Evolutionary conservation across 2,113 vertebrate species (phyloP), one percentile per base, ranked within the genome.

Genomic region (Colaptes auratus): DNA sequence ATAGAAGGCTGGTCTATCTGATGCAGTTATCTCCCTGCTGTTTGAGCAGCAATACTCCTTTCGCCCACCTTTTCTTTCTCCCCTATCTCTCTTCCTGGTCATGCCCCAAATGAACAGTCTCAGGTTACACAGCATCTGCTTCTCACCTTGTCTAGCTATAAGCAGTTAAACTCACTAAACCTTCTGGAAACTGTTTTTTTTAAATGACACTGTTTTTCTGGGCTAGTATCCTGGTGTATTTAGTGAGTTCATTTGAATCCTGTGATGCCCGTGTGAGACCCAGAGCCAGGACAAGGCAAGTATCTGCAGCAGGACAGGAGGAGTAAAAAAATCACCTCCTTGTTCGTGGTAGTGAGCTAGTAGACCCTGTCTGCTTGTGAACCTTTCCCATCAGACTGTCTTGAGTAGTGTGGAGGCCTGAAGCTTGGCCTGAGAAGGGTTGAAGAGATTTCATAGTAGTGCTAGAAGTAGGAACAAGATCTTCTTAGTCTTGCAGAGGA

Each of bases 101-200:
- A 80, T 74, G n/a, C 21, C 19, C 42, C 25, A 42, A 27, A 10
- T 36, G 31, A 33, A 2, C n/a, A 70, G 59, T 30, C 59, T 33
- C 23, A 9, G 17, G 19, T 77, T 0, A 0, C 17, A 11, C 44
- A 0, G 0, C n/a, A 2, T 50, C 17, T 7, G 42, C 5, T 79
- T 50, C 30, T 92, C 8, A 12, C 17, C n/a, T 76, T 76, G 10
- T 17, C 27, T 63, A 91, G 61, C n/a, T 5, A 0, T 66, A 63
- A 50, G 56, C 50, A 8, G 6, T 79, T 76, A 50, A 86, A 55
- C 23, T 91, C 17, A 1, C 6, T 70, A 25, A 59, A 6, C 9
- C 56, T 56, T 86, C 27, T 9, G 25, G 30, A 70, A 67, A 35
- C 3, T 39, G 39, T 20, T 14, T 17, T 12, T 25, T 20, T 59